Evolutionary conservation across 2,797 vertebrate species (phyloP).

Genomic region (Helicolenus hilgendorfi): DNA sequence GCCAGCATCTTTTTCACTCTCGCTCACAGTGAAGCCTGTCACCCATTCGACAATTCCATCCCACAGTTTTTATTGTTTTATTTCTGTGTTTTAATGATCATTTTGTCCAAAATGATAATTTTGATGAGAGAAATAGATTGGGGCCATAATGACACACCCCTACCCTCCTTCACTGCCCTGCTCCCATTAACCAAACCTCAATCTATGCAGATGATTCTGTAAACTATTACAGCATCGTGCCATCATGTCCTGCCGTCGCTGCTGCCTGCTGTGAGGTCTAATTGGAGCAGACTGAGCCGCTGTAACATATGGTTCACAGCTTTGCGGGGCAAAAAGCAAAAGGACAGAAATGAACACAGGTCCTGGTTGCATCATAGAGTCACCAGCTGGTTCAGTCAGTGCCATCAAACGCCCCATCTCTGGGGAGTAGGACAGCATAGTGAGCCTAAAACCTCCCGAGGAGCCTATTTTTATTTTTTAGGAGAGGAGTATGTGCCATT

Average conservation of each 20-base stretch:
- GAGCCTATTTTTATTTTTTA: neutral
- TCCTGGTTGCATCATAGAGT: slow-evolving; percentile 46
- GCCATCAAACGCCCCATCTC: slow-evolving; percentile 6
- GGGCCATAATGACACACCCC: neutral
- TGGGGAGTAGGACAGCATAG: neutral
- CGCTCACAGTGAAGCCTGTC: neutral
- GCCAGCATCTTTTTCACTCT: slow-evolving; percentile 10
- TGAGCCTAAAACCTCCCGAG: neutral
- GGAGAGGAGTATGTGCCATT: neutral
- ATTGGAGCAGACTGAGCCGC: slow-evolving; percentile 78
- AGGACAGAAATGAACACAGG: slow-evolving; percentile 17
- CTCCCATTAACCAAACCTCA: slow-evolving; percentile 16
- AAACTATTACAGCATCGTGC: neutral
- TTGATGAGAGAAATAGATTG: slow-evolving; percentile 1
- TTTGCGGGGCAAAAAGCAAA: slow-evolving; percentile 19
- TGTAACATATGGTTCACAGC: slow-evolving; percentile 65
- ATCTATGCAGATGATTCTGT: slow-evolving; percentile 49
- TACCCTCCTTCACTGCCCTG: neutral
- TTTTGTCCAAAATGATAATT: neutral
- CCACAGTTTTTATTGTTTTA: neutral
- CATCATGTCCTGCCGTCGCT: neutral
- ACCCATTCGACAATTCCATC: neutral
- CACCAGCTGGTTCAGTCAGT: slow-evolving; percentile 30
- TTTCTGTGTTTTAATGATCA: neutral
- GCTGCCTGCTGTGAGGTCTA: slow-evolving; percentile 60